Evolutionary conservation across 2,888 invertebrate genomes (phyloP).

Genomic region (Lepidocyrtinus sp.): DNA sequence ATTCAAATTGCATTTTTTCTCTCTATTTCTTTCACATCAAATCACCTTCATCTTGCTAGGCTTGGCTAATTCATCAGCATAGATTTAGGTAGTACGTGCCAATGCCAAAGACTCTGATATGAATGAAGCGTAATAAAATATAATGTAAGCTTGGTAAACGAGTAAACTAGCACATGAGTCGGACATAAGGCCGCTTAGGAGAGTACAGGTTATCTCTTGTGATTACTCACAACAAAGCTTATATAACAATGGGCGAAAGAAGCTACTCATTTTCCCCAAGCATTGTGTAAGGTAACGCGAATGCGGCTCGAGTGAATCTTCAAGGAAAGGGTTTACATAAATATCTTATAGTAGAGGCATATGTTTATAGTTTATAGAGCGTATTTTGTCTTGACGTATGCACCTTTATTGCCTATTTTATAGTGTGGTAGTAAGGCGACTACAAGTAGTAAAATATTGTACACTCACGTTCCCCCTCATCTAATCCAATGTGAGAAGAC

Average conservation of each 20-base stretch:
- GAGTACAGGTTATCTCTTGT: neutral
- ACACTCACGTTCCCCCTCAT: neutral
- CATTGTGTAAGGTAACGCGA: neutral
- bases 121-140: neutral
- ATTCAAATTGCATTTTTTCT: neutral
- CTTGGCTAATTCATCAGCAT: conserved; percentile 50
- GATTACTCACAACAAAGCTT: neutral
- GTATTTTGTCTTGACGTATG: neutral
- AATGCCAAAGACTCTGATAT: neutral
- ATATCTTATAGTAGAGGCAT: no score
- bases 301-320: neutral
- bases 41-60: neutral
- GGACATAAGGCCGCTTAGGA: neutral
- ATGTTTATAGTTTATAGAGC: conserved; percentile 47
- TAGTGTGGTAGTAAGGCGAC: conserved; percentile 25
- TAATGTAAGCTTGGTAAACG: neutral
- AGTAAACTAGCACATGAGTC: neutral
- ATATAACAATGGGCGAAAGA: neutral
- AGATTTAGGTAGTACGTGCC: conserved; percentile 48
- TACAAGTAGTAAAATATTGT: conserved; percentile 19
- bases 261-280: neutral
- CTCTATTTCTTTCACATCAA: neutral
- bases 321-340: conserved; percentile 44
- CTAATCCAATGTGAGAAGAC: neutral
- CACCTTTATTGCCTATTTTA: conserved; percentile 50